phyloP scores from a whole-genome alignment of 2,888 invertebrate species.

The Diaprepes abbreviatus region DNA sequence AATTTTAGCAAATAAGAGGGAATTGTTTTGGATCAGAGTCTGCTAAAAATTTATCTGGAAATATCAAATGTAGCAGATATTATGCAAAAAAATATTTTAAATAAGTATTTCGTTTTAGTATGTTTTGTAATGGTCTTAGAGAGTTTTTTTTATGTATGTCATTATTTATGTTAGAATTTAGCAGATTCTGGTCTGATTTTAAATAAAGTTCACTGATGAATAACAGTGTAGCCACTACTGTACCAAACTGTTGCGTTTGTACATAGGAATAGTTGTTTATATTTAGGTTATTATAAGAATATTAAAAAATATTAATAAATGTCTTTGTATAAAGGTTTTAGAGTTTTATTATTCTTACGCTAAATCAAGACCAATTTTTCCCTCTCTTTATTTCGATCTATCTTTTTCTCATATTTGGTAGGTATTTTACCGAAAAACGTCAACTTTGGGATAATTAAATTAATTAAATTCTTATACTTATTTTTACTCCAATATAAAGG shows the following conservation, averaged over 20 bases:
- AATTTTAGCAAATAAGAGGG: constrained; percentile 30
- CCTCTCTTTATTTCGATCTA: too few species aligned
- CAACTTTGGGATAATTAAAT: too few species aligned
- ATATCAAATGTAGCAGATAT: too few species aligned
- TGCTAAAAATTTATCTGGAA: neutral
- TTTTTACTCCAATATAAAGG: too few species aligned
- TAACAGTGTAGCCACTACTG: constrained; percentile 25
- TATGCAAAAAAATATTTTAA: too few species aligned
- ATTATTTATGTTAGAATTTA: neutral
- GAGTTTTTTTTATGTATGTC: too few species aligned
- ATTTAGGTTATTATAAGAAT: constrained; percentile 68
- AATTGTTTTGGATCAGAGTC: constrained; percentile 2
- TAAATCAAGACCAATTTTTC: too few species aligned
- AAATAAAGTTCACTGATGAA: constrained; percentile 37
- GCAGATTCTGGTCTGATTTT: constrained; percentile 16
- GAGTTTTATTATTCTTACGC: constrained; percentile 30
- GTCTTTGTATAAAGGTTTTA: constrained; percentile 65
- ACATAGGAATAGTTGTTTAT: constrained; percentile 69
- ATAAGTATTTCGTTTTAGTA: too few species aligned
- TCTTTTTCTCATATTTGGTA: too few species aligned
- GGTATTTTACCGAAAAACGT: too few species aligned
- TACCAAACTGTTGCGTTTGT: constrained; percentile 62
- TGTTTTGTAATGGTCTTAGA: too few species aligned
- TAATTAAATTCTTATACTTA: too few species aligned
- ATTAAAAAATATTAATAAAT: constrained; percentile 68